Percentiles rank a stretch among this genome's conserved stretches.
Conservation (phyloP, 64 coral and sea anemone genomes). For the Catalaphyllia jardinei region DNA sequence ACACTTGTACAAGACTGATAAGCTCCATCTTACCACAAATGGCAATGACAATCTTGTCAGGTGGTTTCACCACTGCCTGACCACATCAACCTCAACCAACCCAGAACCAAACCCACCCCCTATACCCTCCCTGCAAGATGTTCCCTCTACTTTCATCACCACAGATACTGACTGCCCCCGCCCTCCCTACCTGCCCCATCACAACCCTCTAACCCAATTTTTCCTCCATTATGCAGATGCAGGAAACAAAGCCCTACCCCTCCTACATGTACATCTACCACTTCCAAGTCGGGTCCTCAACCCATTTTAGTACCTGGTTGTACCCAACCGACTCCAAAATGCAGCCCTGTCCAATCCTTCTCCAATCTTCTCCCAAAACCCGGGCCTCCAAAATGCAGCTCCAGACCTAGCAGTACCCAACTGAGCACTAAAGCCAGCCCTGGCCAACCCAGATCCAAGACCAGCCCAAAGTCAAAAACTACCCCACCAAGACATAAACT, state of each 20-base stretch:
- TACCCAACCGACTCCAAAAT: too few species aligned
- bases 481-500: too few species aligned
- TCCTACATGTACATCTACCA: too few species aligned
- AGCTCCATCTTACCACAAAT: background rate
- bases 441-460: too few species aligned
- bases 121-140: too few species aligned
- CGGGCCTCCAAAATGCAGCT: background rate
- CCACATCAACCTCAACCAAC: background rate
- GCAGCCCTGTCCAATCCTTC: too few species aligned
- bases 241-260: background rate
- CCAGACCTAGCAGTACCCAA: background rate
- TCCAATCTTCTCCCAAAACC: background rate
- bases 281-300: too few species aligned
- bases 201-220: too few species aligned
- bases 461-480: too few species aligned
- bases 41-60: conserved; percentile 2
- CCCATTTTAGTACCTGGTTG: too few species aligned
- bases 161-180: background rate
- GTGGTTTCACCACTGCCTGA: background rate
- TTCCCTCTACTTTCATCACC: background rate
- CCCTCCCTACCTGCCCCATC: background rate
- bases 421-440: too few species aligned
- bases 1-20: background rate
- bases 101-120: background rate
- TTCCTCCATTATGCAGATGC: background rate